Evolutionary conservation across 2,888 invertebrate genomes (phyloP).

Genomic region (Erebia aethiops): DNA sequence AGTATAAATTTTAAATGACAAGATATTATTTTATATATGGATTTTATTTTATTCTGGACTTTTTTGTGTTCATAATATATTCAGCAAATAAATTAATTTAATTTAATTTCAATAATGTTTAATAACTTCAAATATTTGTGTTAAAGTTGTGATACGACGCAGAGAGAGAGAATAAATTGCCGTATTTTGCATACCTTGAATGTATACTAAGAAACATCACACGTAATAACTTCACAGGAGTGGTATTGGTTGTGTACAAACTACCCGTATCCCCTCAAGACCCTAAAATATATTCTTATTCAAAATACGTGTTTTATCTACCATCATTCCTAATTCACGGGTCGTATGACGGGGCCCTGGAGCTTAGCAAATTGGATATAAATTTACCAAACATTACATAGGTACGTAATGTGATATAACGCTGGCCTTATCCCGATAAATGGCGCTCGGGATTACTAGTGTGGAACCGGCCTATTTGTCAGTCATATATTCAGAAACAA

Average conservation of each 20-base stretch:
- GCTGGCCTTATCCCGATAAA: constrained; percentile 15
- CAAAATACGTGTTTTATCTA: constrained; percentile 38
- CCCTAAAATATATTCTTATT: constrained; percentile 33
- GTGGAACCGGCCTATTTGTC: constrained; percentile 14
- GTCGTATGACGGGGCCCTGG: constrained; percentile 28
- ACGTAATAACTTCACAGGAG: neutral
- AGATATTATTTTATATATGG: too few species aligned
- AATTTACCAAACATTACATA: constrained; percentile 30
- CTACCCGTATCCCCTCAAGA: constrained; percentile 15
- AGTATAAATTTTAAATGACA: too few species aligned
- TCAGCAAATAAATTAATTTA: too few species aligned
- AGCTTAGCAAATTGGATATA: constrained; percentile 33
- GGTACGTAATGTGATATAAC: constrained; percentile 15
- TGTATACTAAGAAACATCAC: neutral
- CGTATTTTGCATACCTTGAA: neutral
- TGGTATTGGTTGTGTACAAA: neutral
- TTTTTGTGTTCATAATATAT: too few species aligned
- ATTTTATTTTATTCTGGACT: too few species aligned
- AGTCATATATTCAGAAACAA: constrained; percentile 21
- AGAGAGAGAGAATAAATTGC: too few species aligned
- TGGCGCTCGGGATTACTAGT: neutral
- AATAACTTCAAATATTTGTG: too few species aligned
- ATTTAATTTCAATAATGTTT: too few species aligned
- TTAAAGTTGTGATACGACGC: too few species aligned
- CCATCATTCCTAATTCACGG: constrained; percentile 34